These are phyloP conservation scores for Fragum fragum DNA, from an alignment of 2,888 invertebrate genomes.

Conservation along the genomic window DNA sequence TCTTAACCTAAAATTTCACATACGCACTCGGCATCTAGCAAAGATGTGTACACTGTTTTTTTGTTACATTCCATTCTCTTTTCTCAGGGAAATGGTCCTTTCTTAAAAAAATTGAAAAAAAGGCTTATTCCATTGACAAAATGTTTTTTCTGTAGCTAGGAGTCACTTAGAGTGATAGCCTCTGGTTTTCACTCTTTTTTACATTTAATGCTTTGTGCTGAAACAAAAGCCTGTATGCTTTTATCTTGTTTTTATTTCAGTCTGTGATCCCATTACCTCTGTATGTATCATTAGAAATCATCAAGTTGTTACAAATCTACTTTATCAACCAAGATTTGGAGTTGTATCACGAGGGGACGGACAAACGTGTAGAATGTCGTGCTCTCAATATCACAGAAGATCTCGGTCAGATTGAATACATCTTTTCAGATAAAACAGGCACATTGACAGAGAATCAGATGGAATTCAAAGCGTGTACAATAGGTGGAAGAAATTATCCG, in stretches of 20 bases:
- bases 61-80: no score
- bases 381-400: slow-evolving; percentile 99
- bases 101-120: no score
- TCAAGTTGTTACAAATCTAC: slow-evolving; percentile 97
- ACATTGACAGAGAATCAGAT: slow-evolving; percentile 99
- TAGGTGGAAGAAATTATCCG: slow-evolving; percentile 94
- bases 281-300: slow-evolving; percentile 98
- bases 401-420: slow-evolving; percentile 96
- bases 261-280: slow-evolving; percentile 98
- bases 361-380: slow-evolving; percentile 95
- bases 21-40: no score
- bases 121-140: no score
- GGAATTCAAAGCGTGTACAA: slow-evolving; percentile 96
- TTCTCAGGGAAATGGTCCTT: no score
- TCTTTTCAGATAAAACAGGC: slow-evolving; percentile 99
- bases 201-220: no score
- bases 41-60: no score
- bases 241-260: slow-evolving; percentile 88
- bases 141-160: no score
- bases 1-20: no score
- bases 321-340: slow-evolving; percentile 97
- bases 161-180: no score
- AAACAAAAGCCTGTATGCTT: no score
- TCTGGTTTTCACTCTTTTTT: no score
- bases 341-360: slow-evolving; percentile 94